Base-by-base conservation (phyloP, 2,888 invertebrate species). In the Acronicta alni region DNA sequence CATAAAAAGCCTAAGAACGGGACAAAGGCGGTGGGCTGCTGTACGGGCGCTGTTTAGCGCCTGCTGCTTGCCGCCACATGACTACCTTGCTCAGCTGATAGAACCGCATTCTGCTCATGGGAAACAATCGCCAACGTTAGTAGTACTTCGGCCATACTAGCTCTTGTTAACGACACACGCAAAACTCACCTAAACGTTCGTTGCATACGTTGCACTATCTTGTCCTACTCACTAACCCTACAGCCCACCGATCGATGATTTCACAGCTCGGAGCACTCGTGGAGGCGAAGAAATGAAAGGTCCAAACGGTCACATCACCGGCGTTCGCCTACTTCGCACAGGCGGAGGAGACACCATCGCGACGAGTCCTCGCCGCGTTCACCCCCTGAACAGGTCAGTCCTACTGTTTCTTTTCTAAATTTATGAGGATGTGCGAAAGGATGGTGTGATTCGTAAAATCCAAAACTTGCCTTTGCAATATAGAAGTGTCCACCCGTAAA, bases 241-340 rank as follows among this genome's bases (percentile, higher is more conserved):
- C 82, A 92, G 90, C 88, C 90, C 82, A 88, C 95, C 91, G 95
- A 95, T 90, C 89, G 89, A 88, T 91, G 89, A 93, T 95, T 95
- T 86, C 96, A 95, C 96, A 96, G 96, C 92, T 96, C 96, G 90
- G 96, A 96, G 95, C 97, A 97, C 95, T 95, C 96, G 95, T 91
- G 97, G 96, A 89, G 97, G 95, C 86, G 97, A 95, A 93, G 97
- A 95, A 91, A 97, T 96, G 95, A 97, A 83, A 96, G 98, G 75
- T 98, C 97, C 90, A 98, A 98, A 91, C 96, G 98, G 79, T 97
- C 97, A 83, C 96, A 97, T 89, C 96, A 97, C 77, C 96, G 97
- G 88, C 97, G 97, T 75, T 97, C 97, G 71, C 96, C 97, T 67
- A 96, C 96, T 79, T 96, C 97, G 84, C 96, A 96, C 85, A 95